Base-by-base conservation (phyloP, 2,888 invertebrate species). In the Micropterix aruncella region DNA sequence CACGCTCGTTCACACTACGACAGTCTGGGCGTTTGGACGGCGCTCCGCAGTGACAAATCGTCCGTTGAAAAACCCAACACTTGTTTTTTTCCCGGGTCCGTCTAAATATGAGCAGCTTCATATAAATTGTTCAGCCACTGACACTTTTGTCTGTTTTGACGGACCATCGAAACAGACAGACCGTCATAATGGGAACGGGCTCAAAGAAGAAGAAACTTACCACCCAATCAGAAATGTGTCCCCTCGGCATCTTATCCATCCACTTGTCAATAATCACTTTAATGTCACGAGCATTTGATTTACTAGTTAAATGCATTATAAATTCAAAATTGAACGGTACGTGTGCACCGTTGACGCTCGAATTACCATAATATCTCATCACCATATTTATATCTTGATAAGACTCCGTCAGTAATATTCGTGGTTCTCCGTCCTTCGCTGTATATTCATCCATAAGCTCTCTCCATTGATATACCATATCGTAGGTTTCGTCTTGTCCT, bases 261-360 rank as follows among this genome's bases (percentile, higher is more conserved):
- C 80, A 81, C 2, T 61, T 60, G 36, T 75, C 68, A 2, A 80
- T 65, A 1, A 60, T 53, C 1, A 53, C 50, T 36, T 73, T 71
- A 45, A 76, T 74, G 36, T 74, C 66, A 7, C 56, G 47, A 0
- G 79, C 77, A 16, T 60, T 69, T 0, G 79, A 75, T 0, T 56
- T 53, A 1, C 56, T 57, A 38, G 59, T 65, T 4, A 81, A 57
- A 1, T 67, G 61, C 0, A 54, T 60, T 1, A 83, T 67, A 47
- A 79, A 70, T 41, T 70, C 58, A 55, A 83, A 82, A 60, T 83
- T 83, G 57, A 83, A 80, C 0, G 83, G 81, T 12, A 80, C 65
- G 48, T 73, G 67, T 0, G 75, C 71, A 0, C 78, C 75, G n/a
- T 65, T 58, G 1, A 62, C 60, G 0, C 60, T 63, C 0, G 53